A percentile compares a stretch with the other conserved stretches of the same genome.
These are phyloP conservation scores for Trichomalopsis sarcophagae DNA, from an alignment of 1,140 invertebrate species.

Conservation along the genomic window DNA sequence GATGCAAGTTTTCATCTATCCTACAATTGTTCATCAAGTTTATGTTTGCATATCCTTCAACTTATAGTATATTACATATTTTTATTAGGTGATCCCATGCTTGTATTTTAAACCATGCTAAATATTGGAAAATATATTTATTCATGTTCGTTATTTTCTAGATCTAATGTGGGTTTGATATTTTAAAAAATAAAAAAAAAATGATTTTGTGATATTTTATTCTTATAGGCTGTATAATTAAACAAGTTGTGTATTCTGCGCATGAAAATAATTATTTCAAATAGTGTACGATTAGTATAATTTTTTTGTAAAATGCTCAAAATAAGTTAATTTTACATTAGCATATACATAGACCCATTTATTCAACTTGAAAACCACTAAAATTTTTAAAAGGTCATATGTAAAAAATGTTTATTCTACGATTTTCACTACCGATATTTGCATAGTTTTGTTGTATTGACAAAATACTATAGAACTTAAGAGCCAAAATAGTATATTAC, in stretches of 20 bases:
- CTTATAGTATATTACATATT: constrained; percentile 42
- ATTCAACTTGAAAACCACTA: not conserved
- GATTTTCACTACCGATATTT: not conserved
- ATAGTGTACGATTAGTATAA: not conserved
- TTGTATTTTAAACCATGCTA: constrained; percentile 15
- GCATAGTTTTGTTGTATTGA: not conserved
- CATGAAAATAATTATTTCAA: not conserved
- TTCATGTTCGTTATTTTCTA: not conserved
- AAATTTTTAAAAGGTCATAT: not conserved
- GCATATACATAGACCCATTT: not conserved
- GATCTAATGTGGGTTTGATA: not conserved
- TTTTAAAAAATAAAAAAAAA: constrained; percentile 10
- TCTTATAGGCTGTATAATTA: not conserved
- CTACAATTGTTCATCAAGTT: constrained; percentile 38
- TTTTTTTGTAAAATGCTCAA: not conserved
- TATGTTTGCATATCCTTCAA: constrained; percentile 24
- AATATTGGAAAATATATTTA: constrained; percentile 26
- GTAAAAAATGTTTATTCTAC: not conserved
- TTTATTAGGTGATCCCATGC: constrained; percentile 18
- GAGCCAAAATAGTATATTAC: not conserved
- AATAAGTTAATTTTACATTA: not conserved
- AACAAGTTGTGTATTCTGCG: not conserved
- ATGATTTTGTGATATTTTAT: not conserved
- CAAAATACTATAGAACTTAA: not conserved
- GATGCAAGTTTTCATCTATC: constrained; percentile 52